Conservation (phyloP, 2,113 vertebrate genomes). For the Pelmatolapia mariae region DNA sequence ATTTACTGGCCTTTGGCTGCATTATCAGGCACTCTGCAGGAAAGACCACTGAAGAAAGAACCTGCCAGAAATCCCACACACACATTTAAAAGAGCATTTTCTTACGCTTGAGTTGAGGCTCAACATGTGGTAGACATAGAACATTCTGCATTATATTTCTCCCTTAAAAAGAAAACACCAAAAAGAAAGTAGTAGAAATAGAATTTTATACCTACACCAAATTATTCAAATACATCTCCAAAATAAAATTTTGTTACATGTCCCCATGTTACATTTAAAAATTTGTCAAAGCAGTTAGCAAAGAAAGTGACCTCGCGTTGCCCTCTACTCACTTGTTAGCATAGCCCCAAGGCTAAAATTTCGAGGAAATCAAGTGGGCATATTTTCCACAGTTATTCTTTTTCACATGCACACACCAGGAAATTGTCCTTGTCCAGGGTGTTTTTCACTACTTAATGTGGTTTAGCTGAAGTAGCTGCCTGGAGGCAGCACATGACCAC, state of each 20-base stretch:
- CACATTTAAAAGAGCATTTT: neutral
- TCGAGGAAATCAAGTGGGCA: neutral
- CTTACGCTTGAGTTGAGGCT: neutral
- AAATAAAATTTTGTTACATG: neutral
- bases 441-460: neutral
- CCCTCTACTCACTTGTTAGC: neutral
- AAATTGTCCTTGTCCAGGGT: neutral
- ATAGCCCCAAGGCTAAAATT: neutral
- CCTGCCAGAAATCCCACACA: neutral
- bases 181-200: neutral
- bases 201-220: neutral
- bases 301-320: neutral
- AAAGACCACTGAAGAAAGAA: neutral
- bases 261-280: neutral
- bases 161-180: neutral
- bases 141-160: neutral
- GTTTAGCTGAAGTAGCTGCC: neutral
- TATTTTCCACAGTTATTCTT: neutral
- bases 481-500: neutral
- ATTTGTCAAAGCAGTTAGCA: neutral
- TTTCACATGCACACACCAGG: neutral
- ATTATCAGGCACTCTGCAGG: slow-evolving; percentile 44
- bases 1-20: slow-evolving; percentile 65
- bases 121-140: neutral
- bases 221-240: neutral